Evolutionary conservation across 2,888 invertebrate genomes (phyloP).

Genomic region (Sceliomorpha sp.): DNA sequence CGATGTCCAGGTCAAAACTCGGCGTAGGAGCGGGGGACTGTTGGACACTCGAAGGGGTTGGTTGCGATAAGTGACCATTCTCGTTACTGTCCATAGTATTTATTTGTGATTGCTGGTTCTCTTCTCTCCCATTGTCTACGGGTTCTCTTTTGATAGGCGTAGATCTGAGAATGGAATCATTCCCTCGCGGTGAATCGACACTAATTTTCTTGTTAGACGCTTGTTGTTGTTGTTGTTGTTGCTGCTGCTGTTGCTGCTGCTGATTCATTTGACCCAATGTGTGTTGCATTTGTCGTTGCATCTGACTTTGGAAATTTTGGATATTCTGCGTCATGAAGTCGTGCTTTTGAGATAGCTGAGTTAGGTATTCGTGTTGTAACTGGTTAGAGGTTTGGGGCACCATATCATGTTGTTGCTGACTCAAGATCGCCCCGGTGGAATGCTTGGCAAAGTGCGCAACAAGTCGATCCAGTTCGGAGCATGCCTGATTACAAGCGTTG

Average conservation of each 20-base stretch:
- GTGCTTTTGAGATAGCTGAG: slow-evolving; percentile 74
- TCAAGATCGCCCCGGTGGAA: slow-evolving; percentile 83
- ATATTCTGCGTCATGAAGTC: slow-evolving; percentile 76
- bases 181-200: slow-evolving; percentile 63
- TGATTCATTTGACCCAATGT: slow-evolving; percentile 69
- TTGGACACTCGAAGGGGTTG: slow-evolving; percentile 63
- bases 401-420: slow-evolving; percentile 77
- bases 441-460: slow-evolving; percentile 87
- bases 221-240: slow-evolving; percentile 55
- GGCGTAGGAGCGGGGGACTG: slow-evolving; percentile 65
- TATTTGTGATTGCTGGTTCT: slow-evolving; percentile 46
- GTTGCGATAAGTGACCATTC: slow-evolving; percentile 65
- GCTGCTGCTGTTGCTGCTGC: slow-evolving; percentile 59
- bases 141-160: slow-evolving; percentile 72
- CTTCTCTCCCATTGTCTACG: slow-evolving; percentile 56
- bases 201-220: slow-evolving; percentile 68
- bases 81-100: slow-evolving; percentile 63
- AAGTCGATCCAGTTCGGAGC: slow-evolving; percentile 86
- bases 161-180: slow-evolving; percentile 60
- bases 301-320: slow-evolving; percentile 73
- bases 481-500: slow-evolving; percentile 89
- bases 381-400: slow-evolving; percentile 69
- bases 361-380: slow-evolving; percentile 68
- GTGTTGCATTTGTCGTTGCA: slow-evolving; percentile 76
- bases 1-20: slow-evolving; percentile 74